Percentiles rank a stretch among this genome's conserved stretches.
Evolutionary conservation across 2,113 vertebrate species (phyloP).

Genomic region (Miniopterus natalensis): DNA sequence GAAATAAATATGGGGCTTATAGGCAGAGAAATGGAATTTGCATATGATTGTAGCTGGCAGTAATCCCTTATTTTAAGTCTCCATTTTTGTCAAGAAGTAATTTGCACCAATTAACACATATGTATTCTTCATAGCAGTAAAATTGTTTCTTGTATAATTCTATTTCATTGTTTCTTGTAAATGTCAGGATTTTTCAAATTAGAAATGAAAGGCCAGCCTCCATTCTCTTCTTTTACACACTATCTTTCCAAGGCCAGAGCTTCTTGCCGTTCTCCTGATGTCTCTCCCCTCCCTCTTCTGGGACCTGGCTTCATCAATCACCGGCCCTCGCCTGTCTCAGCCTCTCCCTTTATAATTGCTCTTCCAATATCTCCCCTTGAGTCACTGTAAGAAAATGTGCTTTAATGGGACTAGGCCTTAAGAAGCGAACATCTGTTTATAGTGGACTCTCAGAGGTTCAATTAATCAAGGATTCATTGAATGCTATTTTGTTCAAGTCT

Average conservation of each 20-base stretch:
- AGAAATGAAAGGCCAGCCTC: conserved; percentile 19
- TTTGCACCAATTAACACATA: neutral
- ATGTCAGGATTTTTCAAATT: conserved; percentile 14
- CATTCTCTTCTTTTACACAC: neutral
- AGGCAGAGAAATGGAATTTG: conserved; percentile 36
- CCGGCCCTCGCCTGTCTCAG: neutral
- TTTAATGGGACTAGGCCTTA: conserved; percentile 35
- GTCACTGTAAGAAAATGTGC: conserved; percentile 46
- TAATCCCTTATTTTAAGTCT: conserved; percentile 33
- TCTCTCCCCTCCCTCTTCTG: neutral
- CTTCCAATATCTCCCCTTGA: conserved; percentile 34
- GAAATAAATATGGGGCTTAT: conserved; percentile 53
- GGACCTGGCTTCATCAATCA: neutral
- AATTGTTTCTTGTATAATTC: conserved; percentile 29
- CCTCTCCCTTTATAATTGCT: conserved; percentile 15
- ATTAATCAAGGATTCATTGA: conserved; percentile 44
- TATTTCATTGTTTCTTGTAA: neutral
- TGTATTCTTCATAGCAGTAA: conserved; percentile 9
- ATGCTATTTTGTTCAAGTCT: conserved; percentile 59
- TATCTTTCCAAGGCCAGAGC: conserved; percentile 19
- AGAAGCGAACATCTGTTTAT: conserved; percentile 50
- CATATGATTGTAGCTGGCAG: neutral
- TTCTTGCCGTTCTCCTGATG: neutral
- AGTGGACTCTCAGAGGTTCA: conserved; percentile 16
- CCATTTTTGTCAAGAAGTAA: conserved; percentile 16